phyloP scores from a whole-genome alignment of 2,113 vertebrate species.

The Dunckerocampus dactyliophorus region DNA sequence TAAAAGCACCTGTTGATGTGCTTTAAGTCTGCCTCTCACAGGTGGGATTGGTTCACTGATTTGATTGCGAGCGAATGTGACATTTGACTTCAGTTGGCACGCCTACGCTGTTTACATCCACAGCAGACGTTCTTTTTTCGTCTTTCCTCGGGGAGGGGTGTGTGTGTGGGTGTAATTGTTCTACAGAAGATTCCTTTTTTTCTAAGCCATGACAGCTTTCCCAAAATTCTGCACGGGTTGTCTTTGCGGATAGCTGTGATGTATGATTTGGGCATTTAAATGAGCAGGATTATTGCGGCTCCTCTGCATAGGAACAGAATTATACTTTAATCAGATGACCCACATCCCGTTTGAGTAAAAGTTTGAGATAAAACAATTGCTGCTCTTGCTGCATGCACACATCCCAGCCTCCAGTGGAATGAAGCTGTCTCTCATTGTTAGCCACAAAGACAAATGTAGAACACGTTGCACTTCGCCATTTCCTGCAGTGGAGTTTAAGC shows the following conservation, averaged over 20 bases:
- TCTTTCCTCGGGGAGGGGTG: slow-evolving; percentile 19
- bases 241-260: slow-evolving; percentile 25
- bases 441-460: slow-evolving; percentile 50
- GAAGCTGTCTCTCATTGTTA: slow-evolving; percentile 55
- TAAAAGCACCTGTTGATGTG: slow-evolving; percentile 10
- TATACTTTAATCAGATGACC: slow-evolving; percentile 44
- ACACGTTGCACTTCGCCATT: slow-evolving; percentile 37
- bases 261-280: slow-evolving; percentile 4
- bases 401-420: slow-evolving; percentile 50
- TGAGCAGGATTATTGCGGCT: neutral
- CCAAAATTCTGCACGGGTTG: slow-evolving; percentile 32
- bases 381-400: slow-evolving; percentile 37
- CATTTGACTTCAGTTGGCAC: slow-evolving; percentile 48
- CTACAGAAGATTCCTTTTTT: slow-evolving; percentile 50
- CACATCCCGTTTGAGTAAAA: slow-evolving; percentile 40
- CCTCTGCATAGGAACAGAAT: slow-evolving; percentile 11
- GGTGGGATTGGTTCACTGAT: slow-evolving; percentile 23
- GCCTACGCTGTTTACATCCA: slow-evolving; percentile 36
- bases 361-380: slow-evolving; percentile 38
- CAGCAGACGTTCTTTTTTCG: slow-evolving; percentile 38
- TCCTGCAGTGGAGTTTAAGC: slow-evolving; percentile 36
- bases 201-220: slow-evolving; percentile 30
- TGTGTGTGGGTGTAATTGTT: slow-evolving; percentile 61
- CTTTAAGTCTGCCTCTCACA: slow-evolving; percentile 31
- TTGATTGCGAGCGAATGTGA: slow-evolving; percentile 42